phyloP scores from a whole-genome alignment of 1,140 invertebrate species.

The Leptestheria dahalacensis region DNA sequence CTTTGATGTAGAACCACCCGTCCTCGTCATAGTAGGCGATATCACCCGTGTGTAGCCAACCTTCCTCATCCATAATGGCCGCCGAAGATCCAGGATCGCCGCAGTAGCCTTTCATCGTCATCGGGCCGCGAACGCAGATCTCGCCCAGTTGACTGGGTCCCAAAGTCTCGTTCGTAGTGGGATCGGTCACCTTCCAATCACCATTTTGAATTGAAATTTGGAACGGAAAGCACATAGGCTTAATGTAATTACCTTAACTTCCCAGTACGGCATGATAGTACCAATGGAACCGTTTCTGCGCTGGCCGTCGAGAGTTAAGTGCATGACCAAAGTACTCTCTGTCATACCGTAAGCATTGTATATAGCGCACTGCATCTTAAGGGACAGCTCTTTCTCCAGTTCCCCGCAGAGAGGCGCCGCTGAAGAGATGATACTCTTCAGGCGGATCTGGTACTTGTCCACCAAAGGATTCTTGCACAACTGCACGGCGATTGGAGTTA shows the following conservation, averaged over 20 bases:
- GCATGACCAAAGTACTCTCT: constrained; percentile 10
- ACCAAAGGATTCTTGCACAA: constrained; percentile 45
- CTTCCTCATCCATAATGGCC: constrained; percentile 29
- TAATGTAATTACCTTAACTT: constrained; percentile 7
- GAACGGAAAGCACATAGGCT: not conserved
- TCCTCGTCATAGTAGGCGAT: constrained; percentile 25
- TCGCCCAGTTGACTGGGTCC: constrained; percentile 47
- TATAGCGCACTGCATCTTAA: not conserved
- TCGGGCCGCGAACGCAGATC: constrained; percentile 47
- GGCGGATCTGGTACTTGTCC: constrained; percentile 38
- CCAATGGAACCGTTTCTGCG: constrained; percentile 7
- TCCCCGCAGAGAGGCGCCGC: constrained; percentile 38
- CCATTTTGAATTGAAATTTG: not conserved
- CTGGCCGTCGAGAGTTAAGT: not conserved
- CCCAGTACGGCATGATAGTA: constrained; percentile 3
- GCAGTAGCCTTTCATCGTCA: constrained; percentile 33
- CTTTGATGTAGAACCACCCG: constrained; percentile 24
- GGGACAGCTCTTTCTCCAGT: constrained; percentile 24
- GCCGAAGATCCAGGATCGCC: constrained; percentile 31
- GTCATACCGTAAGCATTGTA: constrained; percentile 16
- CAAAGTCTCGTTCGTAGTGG: constrained; percentile 40
- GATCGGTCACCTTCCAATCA: constrained; percentile 36
- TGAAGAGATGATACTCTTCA: constrained; percentile 37
- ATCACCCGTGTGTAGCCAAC: constrained; percentile 25
- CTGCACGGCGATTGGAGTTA: constrained; percentile 46